Base-by-base conservation (phyloP, 2,797 vertebrate genomes). In the Falco columbarius region DNA sequence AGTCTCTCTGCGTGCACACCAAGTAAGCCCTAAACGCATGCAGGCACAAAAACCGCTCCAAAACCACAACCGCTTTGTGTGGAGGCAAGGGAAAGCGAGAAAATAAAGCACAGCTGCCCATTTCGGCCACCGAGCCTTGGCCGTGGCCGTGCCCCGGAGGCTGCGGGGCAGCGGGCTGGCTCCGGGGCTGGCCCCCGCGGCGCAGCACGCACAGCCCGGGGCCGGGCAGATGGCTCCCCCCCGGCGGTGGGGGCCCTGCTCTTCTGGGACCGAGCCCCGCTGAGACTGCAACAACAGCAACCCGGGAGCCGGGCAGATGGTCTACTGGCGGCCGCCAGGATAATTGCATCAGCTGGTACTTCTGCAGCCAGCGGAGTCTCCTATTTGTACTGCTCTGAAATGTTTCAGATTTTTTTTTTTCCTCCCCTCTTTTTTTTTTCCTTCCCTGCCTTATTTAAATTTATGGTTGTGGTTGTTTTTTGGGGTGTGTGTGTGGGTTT, bases 231-330 rank as follows among this genome's bases (percentile, higher is more conserved):
- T 97, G 97, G 96, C 83, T 94, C 89, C 87, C 81, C 93, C 93
- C 85, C 5, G 72, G 90, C 93, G 36, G 46, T 7, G 30, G 93
- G 92, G 95, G 91, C 89, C 88, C 66, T 4, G 68, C 95, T 97
- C 97, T 94, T 96, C 77, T 91, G 97, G 97, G 97, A 95, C 89
- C 22, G 55, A 94, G 87, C 86, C 96, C 97, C 54, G 95, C 96
- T 96, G 97, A 95, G 97, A 84, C 86, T 38, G 92, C 92, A 96
- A 97, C 96, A 97, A 97, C 97, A 95, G 96, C 96, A 63, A 88
- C 96, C 95, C 89, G 26, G 96, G 96, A 95, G 95, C 94, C 1
- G 59, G 97, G 97, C 97, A 97, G 97, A 97, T 97, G 97, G 97
- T 97, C 96, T 96, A 21, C 96, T 95, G 97, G 96, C 95, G 79